Base-by-base conservation (phyloP, 2,797 vertebrate genomes). In the Sus cebifrons region DNA sequence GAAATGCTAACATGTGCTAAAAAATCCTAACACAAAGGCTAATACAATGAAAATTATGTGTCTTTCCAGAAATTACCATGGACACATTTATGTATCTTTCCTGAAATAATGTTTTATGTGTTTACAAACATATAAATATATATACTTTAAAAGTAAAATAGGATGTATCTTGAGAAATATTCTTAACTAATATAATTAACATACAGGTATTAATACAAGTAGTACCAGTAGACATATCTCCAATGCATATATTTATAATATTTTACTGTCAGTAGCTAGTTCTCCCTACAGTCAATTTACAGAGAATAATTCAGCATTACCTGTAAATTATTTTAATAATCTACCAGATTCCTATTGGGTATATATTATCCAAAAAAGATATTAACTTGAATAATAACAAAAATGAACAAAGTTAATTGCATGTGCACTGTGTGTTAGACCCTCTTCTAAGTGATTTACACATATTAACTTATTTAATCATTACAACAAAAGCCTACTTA, bases 281-380 rank as follows among this genome's bases (percentile, higher is more conserved):
- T 95, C 16, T 77, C 12, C 18, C 4, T 88, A n/a, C n/a, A 87
- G 60, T 60, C n/a, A 75, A 12, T 71, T 95, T 96, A n/a, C 1
- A 92, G 16, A 86, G 17, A 95, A 62, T 84, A 97, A 84, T 52
- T 96, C 68, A 81, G 67, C 65, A 64, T 85, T 95, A 71, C 4
- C 20, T 84, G 6, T 3, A 87, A 32, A 92, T 93, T 27, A 36
- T 86, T 86, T 92, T 78, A 95, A 77, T 44, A 65, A 6, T 82
- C 54, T 93, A 49, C 0, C 27, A 90, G 23, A 86, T 86, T 52
- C 36, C 18, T 92, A 17, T 15, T n/a, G 11, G 8, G 8, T 20
- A 27, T 32, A 65, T 74, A 77, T 75, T 67, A 65, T 73, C 87
- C 36, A 95, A 86, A 91, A 91, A 75, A 89, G 20, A 70, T 68